These are phyloP conservation scores for Lampropteryx suffumata DNA, from an alignment of 2,888 invertebrate genomes.

Conservation along the genomic window DNA sequence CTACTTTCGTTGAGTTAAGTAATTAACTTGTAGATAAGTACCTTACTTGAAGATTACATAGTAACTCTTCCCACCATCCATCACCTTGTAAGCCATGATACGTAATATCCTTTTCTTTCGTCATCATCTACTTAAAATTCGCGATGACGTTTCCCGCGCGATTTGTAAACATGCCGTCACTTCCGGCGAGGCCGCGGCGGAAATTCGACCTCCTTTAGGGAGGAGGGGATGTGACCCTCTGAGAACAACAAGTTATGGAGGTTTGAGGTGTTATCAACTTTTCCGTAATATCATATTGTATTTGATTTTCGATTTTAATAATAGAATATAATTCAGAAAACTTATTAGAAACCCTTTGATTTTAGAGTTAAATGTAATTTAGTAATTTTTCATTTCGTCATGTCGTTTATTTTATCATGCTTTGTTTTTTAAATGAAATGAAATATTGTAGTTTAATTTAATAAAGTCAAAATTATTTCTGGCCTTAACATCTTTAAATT, in stretches of 20 bases:
- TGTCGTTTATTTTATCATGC: no score
- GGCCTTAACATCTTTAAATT: no score
- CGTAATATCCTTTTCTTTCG: constrained; percentile 41
- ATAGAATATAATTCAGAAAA: no score
- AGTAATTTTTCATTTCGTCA: no score
- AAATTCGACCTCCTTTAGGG: constrained; percentile 66
- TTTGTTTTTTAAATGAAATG: no score
- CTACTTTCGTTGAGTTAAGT: no score
- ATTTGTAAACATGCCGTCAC: constrained; percentile 79
- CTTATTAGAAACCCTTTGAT: no score
- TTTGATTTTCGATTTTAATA: no score
- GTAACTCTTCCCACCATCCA: constrained; percentile 9
- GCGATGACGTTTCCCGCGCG: constrained; percentile 70
- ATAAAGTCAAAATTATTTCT: no score
- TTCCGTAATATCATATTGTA: not conserved
- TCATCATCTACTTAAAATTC: constrained; percentile 74
- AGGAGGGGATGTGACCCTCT: constrained; percentile 7
- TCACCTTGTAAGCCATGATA: constrained; percentile 18
- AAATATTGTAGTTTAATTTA: no score
- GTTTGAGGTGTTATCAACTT: constrained; percentile 3
- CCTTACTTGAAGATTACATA: not conserved
- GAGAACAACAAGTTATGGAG: constrained; percentile 21
- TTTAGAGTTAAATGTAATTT: no score
- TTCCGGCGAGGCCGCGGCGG: constrained; percentile 78
- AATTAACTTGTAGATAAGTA: no score